Conservation (phyloP, 92 coral and sea anemone species). For the Meandrina meandrites region DNA sequence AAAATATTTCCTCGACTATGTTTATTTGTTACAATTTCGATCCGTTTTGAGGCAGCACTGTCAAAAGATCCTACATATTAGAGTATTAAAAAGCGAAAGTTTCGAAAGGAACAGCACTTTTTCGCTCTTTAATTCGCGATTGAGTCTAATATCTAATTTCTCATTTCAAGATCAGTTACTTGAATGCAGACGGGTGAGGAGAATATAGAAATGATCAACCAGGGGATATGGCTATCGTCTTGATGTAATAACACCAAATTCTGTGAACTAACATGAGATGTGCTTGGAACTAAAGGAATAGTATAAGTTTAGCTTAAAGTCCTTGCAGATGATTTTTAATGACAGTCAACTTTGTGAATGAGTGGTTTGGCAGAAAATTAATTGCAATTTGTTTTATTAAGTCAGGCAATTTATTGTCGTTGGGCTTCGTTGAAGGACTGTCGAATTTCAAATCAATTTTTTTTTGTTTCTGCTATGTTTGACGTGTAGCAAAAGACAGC, state of each 20-base stretch:
- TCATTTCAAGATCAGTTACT: background rate
- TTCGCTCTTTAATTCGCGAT: background rate
- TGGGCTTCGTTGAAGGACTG: background rate
- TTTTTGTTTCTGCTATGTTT: conserved; percentile 15
- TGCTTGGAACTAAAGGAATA: background rate
- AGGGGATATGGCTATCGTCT: background rate
- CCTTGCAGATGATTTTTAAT: background rate
- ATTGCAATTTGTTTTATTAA: conserved; percentile 16
- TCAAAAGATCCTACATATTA: background rate
- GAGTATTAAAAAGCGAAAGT: background rate
- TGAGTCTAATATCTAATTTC: background rate
- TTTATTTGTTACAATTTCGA: background rate
- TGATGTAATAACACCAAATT: background rate
- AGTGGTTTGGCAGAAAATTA: background rate
- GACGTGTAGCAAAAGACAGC: background rate
- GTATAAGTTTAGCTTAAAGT: background rate
- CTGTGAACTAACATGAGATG: background rate
- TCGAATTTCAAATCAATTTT: background rate
- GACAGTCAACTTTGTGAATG: background rate
- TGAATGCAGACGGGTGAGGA: background rate
- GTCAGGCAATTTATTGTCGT: background rate
- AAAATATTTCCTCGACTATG: background rate
- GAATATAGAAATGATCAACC: background rate
- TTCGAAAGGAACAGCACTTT: background rate
- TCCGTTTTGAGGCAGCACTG: background rate